A percentile compares a stretch with the other conserved stretches of the same genome.
phyloP scores from a whole-genome alignment of 35 echinoderm and acorn worm species.

The Eucidaris tribuloides region DNA sequence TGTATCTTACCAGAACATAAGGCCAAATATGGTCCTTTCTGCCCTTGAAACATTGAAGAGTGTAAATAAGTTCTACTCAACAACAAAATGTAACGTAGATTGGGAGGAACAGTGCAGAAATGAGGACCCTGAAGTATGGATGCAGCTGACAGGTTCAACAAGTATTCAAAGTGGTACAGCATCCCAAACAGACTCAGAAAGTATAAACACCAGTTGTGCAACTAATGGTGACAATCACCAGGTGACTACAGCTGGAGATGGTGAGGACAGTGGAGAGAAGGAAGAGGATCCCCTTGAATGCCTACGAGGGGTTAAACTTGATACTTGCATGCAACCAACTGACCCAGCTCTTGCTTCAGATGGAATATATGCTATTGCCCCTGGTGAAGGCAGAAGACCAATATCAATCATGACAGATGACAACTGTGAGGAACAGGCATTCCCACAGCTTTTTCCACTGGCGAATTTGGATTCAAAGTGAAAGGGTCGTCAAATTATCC shows the following conservation, averaged over 20 bases:
- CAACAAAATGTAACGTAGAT: background rate
- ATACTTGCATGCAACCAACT: background rate
- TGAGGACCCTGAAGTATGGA: background rate
- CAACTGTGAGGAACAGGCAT: background rate
- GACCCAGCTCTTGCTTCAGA: background rate
- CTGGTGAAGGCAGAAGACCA: background rate
- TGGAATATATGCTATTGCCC: background rate
- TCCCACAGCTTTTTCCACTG: background rate
- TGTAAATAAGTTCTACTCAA: conserved; percentile 19
- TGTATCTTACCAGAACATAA: conserved; percentile 17
- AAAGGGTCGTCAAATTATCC: background rate
- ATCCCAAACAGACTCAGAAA: too few relatives aligned
- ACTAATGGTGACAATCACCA: background rate
- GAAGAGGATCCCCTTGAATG: background rate
- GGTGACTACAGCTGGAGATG: background rate
- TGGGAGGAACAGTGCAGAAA: conserved; percentile 20
- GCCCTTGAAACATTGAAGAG: conserved; percentile 3
- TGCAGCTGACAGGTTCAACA: background rate
- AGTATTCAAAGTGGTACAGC: background rate
- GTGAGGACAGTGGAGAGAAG: background rate
- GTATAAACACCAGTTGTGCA: background rate
- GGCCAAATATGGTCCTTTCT: background rate
- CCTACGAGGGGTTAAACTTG: background rate
- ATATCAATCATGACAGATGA: background rate
- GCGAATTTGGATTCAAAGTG: background rate